These are phyloP conservation scores for Leptinotarsa rubiginosa DNA, from an alignment of 2,888 invertebrate genomes.

Conservation along the genomic window DNA sequence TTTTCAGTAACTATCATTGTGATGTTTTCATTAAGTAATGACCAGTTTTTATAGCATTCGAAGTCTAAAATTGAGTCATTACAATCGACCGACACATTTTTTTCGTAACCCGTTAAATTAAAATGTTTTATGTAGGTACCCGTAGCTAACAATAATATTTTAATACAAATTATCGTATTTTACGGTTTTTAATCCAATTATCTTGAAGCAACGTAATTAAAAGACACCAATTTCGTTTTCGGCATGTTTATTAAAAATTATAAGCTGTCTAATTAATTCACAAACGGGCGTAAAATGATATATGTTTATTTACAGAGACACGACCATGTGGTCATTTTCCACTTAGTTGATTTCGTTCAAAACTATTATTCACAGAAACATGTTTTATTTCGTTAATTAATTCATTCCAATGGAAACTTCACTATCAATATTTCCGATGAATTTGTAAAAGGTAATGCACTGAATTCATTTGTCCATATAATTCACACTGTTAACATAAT, in stretches of 20 bases:
- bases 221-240: conserved; percentile 24
- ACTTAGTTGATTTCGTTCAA: background rate
- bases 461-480: too few species aligned
- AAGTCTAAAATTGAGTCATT: conserved; percentile 41
- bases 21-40: conserved; percentile 18
- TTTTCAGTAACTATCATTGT: conserved; percentile 3
- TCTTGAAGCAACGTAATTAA: conserved; percentile 26
- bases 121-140: conserved; percentile 44
- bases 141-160: conserved; percentile 39
- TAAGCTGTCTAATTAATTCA: conserved; percentile 16
- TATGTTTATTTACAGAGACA: conserved; percentile 1
- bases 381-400: background rate
- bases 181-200: conserved; percentile 37
- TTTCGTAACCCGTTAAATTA: conserved; percentile 31
- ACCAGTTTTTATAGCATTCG: conserved; percentile 15
- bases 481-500: too few species aligned
- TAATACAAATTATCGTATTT: conserved; percentile 38
- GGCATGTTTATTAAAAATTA: conserved; percentile 28
- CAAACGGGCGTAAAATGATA: conserved; percentile 1
- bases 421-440: too few species aligned
- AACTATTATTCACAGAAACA: background rate
- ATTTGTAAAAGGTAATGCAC: too few species aligned
- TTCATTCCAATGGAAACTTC: background rate
- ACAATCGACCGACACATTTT: conserved; percentile 39
- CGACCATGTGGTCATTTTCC: conserved; percentile 13